Evolutionary conservation across 2,888 invertebrate genomes (phyloP), one percentile per base, ranked within the genome.

Genomic region (Drosophila macrospina): DNA sequence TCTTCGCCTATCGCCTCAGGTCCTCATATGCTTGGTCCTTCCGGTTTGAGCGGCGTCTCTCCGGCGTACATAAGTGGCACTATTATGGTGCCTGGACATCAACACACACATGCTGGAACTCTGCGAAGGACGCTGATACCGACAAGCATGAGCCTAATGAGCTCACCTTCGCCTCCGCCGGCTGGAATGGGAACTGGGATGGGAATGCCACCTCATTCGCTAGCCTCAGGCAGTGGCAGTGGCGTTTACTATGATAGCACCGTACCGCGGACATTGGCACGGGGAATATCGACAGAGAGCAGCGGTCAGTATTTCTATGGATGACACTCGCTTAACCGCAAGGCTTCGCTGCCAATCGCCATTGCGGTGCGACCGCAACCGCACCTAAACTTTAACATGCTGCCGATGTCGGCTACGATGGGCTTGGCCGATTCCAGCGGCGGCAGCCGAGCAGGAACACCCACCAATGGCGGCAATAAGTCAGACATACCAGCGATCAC

Each of bases 301-400:
- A 85, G 68, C 11, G 85, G 81, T 0, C 91, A 91, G 73, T 91
- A 91, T 55, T 91, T 90, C 74, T 91, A 91, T 61, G 92, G 92
- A 90, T 92, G 92, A 92, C 92, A 92, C 75, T 90, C 91, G 72
- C 82, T 91, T 4, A 91, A 88, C 74, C 91, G 90, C 32, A 91
- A 89, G 76, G 72, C 90, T 20, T 90, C 91, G 24, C 69, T 91
- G 60, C 91, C 90, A 20, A 88, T 90, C 37, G 90, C 90, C 59
- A 85, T 89, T 64, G 80, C 80, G 42, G 84, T 89, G 47, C 77
- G 89, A 39, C 82, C 88, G 44, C 87, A 86, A 36, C 80, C 89
- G 47, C 88, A 89, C 42, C 75, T 88, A 65, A 88, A 88, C 68
- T 86, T 90, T 26, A 90, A 89, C 54, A 82, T 90, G 72, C 75